These are phyloP conservation scores for Dynastes hyllus DNA, from an alignment of 2,888 invertebrate genomes.

Conservation along the genomic window DNA sequence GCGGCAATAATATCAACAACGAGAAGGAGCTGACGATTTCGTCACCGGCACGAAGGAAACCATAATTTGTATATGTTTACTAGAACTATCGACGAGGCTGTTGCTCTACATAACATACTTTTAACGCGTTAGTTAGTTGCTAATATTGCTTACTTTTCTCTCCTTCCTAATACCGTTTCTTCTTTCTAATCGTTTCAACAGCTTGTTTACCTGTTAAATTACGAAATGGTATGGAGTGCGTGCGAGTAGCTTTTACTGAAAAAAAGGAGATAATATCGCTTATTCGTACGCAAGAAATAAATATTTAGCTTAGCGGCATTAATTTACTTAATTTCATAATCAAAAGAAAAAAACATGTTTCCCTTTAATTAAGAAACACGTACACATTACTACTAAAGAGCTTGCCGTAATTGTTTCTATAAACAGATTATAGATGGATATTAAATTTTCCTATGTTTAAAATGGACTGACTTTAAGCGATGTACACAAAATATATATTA, in stretches of 20 bases:
- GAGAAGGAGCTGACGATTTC: constrained; percentile 27
- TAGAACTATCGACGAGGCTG: constrained; percentile 35
- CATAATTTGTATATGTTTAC: constrained; percentile 41
- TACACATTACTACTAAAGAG: not conserved
- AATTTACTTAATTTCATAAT: constrained; percentile 35
- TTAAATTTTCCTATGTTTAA: no score
- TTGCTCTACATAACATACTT: constrained; percentile 18
- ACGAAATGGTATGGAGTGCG: constrained; percentile 13
- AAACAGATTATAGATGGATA: constrained; percentile 3
- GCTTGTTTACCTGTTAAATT: constrained; percentile 28
- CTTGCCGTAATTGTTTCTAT: constrained; percentile 9
- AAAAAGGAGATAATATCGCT: constrained; percentile 10
- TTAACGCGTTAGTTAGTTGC: not conserved
- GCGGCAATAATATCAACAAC: constrained; percentile 36
- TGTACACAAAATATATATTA: no score
- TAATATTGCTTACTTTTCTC: constrained; percentile 15
- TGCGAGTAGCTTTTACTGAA: constrained; percentile 21
- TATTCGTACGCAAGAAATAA: constrained; percentile 3
- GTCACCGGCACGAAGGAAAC: constrained; percentile 15
- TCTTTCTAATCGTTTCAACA: constrained; percentile 26
- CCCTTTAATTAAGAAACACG: constrained; percentile 16
- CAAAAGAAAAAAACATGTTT: constrained; percentile 7
- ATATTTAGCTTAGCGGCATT: constrained; percentile 29
- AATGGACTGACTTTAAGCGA: no score
- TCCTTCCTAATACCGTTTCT: constrained; percentile 16